Conservation (phyloP, 53 echinoderm and acorn worm genomes). For the Pentamera pediparva region DNA sequence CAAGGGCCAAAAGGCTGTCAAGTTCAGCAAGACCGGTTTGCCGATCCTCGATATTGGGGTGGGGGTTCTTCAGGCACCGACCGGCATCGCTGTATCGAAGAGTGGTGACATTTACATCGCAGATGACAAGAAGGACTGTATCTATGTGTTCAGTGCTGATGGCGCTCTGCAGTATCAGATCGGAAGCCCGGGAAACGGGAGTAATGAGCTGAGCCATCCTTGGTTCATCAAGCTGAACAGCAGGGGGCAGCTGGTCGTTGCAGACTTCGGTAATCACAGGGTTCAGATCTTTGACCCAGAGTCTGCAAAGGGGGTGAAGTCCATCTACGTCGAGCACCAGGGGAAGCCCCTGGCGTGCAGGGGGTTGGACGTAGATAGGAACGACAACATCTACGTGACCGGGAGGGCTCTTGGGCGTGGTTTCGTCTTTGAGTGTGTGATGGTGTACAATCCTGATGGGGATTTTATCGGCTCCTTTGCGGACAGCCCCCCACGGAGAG, state of each 20-base stretch:
- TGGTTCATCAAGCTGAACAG: constrained; percentile 50
- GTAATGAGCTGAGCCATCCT: constrained; percentile 21
- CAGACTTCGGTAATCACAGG: constrained; percentile 34
- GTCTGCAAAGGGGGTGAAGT: constrained; percentile 9
- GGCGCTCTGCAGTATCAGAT: constrained; percentile 20
- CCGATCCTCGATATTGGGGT: constrained; percentile 23
- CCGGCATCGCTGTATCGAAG: constrained; percentile 35
- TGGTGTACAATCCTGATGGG: constrained; percentile 42
- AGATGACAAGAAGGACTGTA: constrained; percentile 39
- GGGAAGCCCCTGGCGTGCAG: constrained; percentile 45
- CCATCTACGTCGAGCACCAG: constrained; percentile 44
- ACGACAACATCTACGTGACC: constrained; percentile 49
- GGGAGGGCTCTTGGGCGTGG: constrained; percentile 31
- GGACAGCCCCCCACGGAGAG: constrained; percentile 26
- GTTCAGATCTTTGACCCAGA: constrained; percentile 45
- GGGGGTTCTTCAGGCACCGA: constrained; percentile 31
- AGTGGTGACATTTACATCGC: constrained; percentile 44
- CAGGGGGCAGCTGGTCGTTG: constrained; percentile 35
- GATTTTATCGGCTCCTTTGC: constrained; percentile 36
- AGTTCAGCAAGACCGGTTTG: constrained; percentile 38
- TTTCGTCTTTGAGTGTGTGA: constrained; percentile 29
- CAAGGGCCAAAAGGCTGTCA: constrained; percentile 37
- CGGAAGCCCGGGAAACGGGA: constrained; percentile 33
- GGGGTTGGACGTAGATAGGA: constrained; percentile 34
- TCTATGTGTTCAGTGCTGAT: constrained; percentile 38